A percentile compares a stretch with the other conserved stretches of the same genome.
Evolutionary conservation across 2,888 invertebrate species (phyloP).

Genomic region (Corbicula japonica): DNA sequence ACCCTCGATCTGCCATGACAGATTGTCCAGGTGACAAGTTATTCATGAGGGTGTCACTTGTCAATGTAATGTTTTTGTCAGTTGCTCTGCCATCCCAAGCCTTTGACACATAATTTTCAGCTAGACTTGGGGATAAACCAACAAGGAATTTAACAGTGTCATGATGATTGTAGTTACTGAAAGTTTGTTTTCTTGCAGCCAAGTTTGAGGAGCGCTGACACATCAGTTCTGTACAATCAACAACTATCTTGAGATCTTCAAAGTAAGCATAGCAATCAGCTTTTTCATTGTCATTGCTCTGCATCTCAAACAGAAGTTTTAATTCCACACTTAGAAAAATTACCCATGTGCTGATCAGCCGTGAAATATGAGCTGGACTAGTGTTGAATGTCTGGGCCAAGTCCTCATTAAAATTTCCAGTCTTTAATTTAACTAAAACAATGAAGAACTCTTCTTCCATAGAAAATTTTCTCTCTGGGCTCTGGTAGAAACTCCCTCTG

Average conservation of each 20-base stretch:
- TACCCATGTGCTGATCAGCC: conserved; percentile 44
- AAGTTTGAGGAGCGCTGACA: conserved; percentile 45
- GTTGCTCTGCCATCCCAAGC: conserved; percentile 55
- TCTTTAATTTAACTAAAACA: conserved; percentile 56
- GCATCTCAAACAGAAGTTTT: too few species aligned
- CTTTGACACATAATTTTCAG: conserved; percentile 51
- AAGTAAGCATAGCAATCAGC: conserved; percentile 32
- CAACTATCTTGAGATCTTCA: conserved; percentile 29
- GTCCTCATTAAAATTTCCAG: conserved; percentile 57
- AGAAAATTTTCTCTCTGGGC: conserved; percentile 42
- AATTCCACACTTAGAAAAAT: conserved; percentile 42
- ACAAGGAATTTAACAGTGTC: conserved; percentile 48
- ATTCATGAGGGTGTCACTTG: conserved; percentile 36
- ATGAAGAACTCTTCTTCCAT: conserved; percentile 58
- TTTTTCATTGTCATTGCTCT: too few species aligned
- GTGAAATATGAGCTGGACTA: conserved; percentile 36
- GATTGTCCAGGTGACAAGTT: conserved; percentile 14
- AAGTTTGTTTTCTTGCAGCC: conserved; percentile 43
- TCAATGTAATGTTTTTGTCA: conserved; percentile 51
- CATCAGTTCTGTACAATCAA: conserved; percentile 60
- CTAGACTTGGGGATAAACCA: conserved; percentile 52
- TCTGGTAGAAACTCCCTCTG: not conserved
- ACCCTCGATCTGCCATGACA: conserved; percentile 55
- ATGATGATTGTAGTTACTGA: conserved; percentile 49
- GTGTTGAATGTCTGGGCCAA: conserved; percentile 42